Conservation (phyloP, 2,797 vertebrate genomes). For the Liparis tanakae region DNA sequence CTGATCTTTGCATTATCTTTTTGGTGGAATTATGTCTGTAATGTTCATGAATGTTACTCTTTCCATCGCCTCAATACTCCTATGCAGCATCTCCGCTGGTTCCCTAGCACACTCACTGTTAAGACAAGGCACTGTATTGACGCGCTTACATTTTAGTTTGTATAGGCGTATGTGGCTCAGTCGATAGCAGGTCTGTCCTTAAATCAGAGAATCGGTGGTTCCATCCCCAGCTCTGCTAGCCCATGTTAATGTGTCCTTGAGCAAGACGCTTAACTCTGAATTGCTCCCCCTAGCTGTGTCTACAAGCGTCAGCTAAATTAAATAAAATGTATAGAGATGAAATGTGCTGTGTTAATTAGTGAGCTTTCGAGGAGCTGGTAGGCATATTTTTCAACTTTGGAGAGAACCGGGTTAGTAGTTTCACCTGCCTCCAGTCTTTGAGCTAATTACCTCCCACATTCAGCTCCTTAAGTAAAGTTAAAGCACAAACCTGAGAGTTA, state of each 20-base stretch:
- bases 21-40: not conserved
- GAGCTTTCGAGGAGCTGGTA: conserved; percentile 7
- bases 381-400: conserved; percentile 4
- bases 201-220: too few relatives aligned
- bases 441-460: conserved; percentile 12
- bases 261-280: too few relatives aligned
- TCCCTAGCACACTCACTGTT: not conserved
- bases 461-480: not conserved
- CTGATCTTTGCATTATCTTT: not conserved
- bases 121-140: not conserved
- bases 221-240: too few relatives aligned
- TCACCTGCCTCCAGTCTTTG: conserved; percentile 5
- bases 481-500: conserved; percentile 1
- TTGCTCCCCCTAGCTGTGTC: too few relatives aligned
- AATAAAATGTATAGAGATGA: not conserved
- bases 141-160: not conserved
- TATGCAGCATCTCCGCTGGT: not conserved
- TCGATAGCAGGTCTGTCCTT: too few relatives aligned
- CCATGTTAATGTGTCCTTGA: too few relatives aligned
- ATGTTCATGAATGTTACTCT: not conserved
- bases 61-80: not conserved
- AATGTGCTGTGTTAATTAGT: conserved; percentile 17
- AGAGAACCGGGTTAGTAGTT: not conserved
- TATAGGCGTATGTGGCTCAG: too few relatives aligned
- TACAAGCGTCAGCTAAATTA: too few relatives aligned